phyloP scores from a whole-genome alignment of 2,888 invertebrate species.

The Tortrix viridana region DNA sequence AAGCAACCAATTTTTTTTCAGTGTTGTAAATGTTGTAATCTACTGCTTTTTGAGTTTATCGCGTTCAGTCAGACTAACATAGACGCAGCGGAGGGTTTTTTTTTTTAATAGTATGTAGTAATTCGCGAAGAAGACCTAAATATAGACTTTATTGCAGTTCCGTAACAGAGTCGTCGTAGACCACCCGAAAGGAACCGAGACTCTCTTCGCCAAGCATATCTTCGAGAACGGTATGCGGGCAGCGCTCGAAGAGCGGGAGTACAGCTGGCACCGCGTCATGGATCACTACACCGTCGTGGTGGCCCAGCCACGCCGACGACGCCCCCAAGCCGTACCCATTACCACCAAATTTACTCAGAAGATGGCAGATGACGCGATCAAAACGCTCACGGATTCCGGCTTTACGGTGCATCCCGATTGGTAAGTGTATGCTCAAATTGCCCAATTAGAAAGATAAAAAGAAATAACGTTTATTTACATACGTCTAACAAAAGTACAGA shows the following conservation, averaged over 20 bases:
- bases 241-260: conserved; percentile 62
- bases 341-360: conserved; percentile 58
- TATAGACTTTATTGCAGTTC: conserved; percentile 53
- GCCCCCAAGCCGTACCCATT: conserved; percentile 58
- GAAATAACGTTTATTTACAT: too few relatives aligned
- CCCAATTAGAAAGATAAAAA: conserved; percentile 11
- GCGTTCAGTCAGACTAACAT: too few relatives aligned
- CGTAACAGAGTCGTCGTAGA: conserved; percentile 64
- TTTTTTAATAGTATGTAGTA: too few relatives aligned
- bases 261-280: conserved; percentile 69
- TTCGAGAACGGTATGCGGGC: conserved; percentile 71
- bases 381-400: conserved; percentile 62
- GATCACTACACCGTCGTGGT: conserved; percentile 74
- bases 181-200: conserved; percentile 56
- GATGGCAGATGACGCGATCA: conserved; percentile 61
- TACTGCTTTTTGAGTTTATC: too few relatives aligned
- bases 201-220: conserved; percentile 64
- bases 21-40: too few relatives aligned
- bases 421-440: conserved; percentile 49
- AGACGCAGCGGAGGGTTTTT: too few relatives aligned
- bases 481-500: too few relatives aligned
- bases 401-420: conserved; percentile 74
- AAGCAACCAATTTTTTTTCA: too few relatives aligned
- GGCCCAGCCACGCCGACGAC: conserved; percentile 62
- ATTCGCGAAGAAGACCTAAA: too few relatives aligned